Evolutionary conservation across 2,113 vertebrate species (phyloP).

Genomic region (Leptosomus discolor): DNA sequence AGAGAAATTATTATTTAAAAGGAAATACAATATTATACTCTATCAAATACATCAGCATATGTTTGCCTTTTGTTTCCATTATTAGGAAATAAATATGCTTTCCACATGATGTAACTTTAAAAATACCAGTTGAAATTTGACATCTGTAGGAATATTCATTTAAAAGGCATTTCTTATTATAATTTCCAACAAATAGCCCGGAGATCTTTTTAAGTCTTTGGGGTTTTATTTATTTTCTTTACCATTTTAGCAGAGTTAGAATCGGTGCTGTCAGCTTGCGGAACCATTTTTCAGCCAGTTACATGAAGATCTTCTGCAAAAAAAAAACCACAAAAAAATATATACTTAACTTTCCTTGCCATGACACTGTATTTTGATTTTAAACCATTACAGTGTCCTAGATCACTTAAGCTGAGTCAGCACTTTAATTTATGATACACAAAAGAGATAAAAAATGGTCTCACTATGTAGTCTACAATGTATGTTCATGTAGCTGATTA

Average conservation of each 20-base stretch:
- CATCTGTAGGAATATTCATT: neutral
- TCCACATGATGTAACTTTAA: neutral
- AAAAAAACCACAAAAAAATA: neutral
- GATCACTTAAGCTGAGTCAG: neutral
- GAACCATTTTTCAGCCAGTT: constrained; percentile 35
- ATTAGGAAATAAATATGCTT: neutral
- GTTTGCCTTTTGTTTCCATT: neutral
- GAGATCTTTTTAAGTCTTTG: neutral
- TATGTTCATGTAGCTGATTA: neutral
- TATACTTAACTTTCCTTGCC: neutral
- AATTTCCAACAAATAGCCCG: neutral
- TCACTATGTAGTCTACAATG: neutral
- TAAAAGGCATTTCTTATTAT: neutral
- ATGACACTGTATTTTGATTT: neutral
- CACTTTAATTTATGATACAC: neutral
- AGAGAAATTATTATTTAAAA: neutral
- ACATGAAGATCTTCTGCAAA: neutral
- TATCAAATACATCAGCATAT: neutral
- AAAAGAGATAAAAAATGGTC: neutral
- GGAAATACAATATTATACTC: neutral
- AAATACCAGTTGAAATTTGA: neutral
- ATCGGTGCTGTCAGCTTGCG: neutral
- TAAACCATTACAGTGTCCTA: neutral
- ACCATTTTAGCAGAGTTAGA: constrained; percentile 42
- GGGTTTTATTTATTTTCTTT: neutral